Conservation (phyloP, 2,113 vertebrate genomes). For the Tachysurus vachellii region DNA sequence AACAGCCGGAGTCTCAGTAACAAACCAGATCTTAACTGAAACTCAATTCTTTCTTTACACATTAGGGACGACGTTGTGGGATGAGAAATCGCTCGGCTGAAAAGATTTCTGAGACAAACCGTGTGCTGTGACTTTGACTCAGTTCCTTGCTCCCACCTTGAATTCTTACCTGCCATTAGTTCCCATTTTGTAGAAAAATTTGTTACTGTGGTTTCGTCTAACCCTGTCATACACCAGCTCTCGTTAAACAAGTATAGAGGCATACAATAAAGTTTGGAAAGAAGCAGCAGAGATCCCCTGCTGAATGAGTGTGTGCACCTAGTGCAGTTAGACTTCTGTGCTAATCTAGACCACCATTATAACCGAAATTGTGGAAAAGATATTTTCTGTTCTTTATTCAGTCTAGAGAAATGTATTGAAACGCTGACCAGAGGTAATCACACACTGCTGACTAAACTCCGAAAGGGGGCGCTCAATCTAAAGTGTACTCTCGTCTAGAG, state of each 20-base stretch:
- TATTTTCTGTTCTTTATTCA: not conserved
- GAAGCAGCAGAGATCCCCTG: not conserved
- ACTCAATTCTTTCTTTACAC: not conserved
- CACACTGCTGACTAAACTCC: not conserved
- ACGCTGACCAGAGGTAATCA: not conserved
- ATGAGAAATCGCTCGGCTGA: not conserved
- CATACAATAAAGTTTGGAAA: not conserved
- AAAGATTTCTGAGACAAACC: not conserved
- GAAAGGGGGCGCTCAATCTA: constrained; percentile 27
- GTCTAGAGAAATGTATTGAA: not conserved
- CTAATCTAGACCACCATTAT: not conserved
- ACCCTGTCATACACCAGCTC: not conserved
- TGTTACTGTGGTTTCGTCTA: not conserved
- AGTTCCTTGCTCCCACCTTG: not conserved
- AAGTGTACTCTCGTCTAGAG: constrained; percentile 6
- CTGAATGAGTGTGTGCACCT: not conserved
- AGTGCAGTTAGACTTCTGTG: not conserved
- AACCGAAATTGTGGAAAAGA: not conserved
- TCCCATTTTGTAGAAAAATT: not conserved
- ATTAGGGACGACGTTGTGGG: not conserved
- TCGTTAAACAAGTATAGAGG: not conserved
- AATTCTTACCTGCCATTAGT: not conserved
- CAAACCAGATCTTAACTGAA: not conserved
- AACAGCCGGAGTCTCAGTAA: not conserved
- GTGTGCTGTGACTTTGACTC: not conserved